Conservation (phyloP, 2,888 invertebrate species). For the Amblyteles armatorius region DNA sequence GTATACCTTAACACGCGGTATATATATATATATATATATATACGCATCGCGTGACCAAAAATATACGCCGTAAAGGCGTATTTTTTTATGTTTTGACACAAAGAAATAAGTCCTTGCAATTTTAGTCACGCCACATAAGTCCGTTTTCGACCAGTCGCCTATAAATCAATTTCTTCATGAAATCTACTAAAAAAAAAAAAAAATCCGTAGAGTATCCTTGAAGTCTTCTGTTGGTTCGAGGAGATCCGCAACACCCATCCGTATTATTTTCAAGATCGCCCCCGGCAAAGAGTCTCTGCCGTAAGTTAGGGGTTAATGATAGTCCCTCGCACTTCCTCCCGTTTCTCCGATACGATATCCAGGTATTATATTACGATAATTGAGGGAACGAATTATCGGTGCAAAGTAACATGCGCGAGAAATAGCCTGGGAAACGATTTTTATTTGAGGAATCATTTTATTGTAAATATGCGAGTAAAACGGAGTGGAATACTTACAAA, state of each 20-base stretch:
- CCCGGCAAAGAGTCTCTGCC: not conserved
- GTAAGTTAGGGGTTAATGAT: conserved; percentile 24
- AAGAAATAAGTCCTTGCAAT: not conserved
- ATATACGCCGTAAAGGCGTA: not conserved
- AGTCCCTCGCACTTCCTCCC: conserved; percentile 15
- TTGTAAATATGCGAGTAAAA: conserved; percentile 3
- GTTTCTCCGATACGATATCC: conserved; percentile 10
- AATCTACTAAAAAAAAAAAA: not conserved
- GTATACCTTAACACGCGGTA: not conserved
- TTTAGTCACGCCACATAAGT: not conserved
- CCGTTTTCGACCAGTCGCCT: not conserved
- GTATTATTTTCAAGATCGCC: not conserved
- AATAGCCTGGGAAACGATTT: conserved; percentile 35
- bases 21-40: not conserved
- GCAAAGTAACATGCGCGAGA: not conserved
- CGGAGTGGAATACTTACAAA: not conserved
- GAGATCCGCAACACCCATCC: not conserved
- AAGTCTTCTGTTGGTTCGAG: not conserved
- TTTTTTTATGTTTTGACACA: not conserved
- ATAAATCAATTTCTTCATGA: not conserved
- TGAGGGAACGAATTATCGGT: conserved; percentile 20
- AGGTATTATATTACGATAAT: conserved; percentile 23
- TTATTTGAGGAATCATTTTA: not conserved
- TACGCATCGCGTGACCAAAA: not conserved
- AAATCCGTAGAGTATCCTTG: not conserved